Base-by-base conservation (phyloP, 2,797 vertebrate species). In the Dendrocincla fuliginosa region DNA sequence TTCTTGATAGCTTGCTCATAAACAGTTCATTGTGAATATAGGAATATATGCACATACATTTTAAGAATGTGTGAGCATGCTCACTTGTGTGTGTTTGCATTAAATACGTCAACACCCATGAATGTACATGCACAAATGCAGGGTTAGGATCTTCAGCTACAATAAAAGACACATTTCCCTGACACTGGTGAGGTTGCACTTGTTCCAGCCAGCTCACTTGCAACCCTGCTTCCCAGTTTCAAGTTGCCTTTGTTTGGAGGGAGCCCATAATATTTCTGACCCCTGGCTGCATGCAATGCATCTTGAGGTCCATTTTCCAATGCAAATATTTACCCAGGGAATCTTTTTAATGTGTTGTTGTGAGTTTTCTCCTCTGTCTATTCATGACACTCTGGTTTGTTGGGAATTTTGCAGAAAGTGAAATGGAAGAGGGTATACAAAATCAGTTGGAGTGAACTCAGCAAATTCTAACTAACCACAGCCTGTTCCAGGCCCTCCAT, bases 1-100 rank as follows among this genome's bases (percentile, higher is more conserved):
- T 93, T 81, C 89, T 90, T 90, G 92, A 95, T 95, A 95, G 90
- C 92, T 94, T 73, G 84, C 80, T 94, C 90, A 93, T 95, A 93
- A 96, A 85, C 85, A 84, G 56, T 84, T 95, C 90, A 83, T 89
- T 94, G 84, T 94, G 93, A 87, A 84, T 87, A 93, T 52, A 69
- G 80, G 87, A 84, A 95, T 85, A 87, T 76, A 87, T 30, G 84
- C 87, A 85, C 80, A 74, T 63, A 73, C 22, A 50, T 65, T 89
- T 86, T 75, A 49, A 89, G 87, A 87, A 46, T 6, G 57, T 68
- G 82, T 37, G 63, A 86, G 44, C 1, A 3, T 5, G 5, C 41
- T 1, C 46, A n/a, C 46, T 77, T 52, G 52, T 8, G 64, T 55
- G 44, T 86, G 73, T 63, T 87, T 80, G 79, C 49, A 30, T 78